These are phyloP conservation scores for Poecilia wingei DNA, from an alignment of 2,797 vertebrate species.

Conservation along the genomic window DNA sequence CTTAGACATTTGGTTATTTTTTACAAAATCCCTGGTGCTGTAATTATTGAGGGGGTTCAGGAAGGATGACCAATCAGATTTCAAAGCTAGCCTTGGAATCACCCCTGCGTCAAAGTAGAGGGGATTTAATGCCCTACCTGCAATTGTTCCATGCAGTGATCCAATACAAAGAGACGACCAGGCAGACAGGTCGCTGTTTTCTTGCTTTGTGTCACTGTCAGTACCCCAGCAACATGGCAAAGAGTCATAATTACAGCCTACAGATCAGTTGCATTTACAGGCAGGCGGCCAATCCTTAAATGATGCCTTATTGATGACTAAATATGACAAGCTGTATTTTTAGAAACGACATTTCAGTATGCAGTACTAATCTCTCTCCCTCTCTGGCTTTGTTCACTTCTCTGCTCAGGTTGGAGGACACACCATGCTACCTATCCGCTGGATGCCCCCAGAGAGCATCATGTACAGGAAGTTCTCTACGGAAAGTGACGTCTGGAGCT, in stretches of 20 bases:
- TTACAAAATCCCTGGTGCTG: not conserved
- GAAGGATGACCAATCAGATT: no score
- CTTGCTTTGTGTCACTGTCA: constrained; percentile 39
- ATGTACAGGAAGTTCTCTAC: constrained; percentile 99
- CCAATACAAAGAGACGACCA: constrained; percentile 33
- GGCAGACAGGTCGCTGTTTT: constrained; percentile 47
- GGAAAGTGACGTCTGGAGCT: constrained; percentile 98
- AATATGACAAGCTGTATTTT: constrained; percentile 38
- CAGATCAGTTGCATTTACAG: constrained; percentile 50
- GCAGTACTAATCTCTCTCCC: constrained; percentile 23
- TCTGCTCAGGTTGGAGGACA: constrained; percentile 92
- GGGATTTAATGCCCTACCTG: constrained; percentile 36
- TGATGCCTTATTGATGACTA: constrained; percentile 39
- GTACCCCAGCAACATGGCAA: not conserved
- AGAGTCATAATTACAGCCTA: not conserved
- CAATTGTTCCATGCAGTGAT: constrained; percentile 38
- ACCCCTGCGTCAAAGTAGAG: constrained; percentile 29
- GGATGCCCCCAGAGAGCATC: constrained; percentile 99
- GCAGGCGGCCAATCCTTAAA: constrained; percentile 32
- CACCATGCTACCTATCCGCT: constrained; percentile 98
- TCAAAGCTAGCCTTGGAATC: no score
- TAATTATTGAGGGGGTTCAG: not conserved
- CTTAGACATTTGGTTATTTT: not conserved
- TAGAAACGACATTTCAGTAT: constrained; percentile 22
- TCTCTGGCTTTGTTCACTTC: constrained; percentile 1